Percentiles rank a stretch among this genome's conserved stretches.
Conservation (phyloP, 2,797 vertebrate species). For the Galagoides demidoff region DNA sequence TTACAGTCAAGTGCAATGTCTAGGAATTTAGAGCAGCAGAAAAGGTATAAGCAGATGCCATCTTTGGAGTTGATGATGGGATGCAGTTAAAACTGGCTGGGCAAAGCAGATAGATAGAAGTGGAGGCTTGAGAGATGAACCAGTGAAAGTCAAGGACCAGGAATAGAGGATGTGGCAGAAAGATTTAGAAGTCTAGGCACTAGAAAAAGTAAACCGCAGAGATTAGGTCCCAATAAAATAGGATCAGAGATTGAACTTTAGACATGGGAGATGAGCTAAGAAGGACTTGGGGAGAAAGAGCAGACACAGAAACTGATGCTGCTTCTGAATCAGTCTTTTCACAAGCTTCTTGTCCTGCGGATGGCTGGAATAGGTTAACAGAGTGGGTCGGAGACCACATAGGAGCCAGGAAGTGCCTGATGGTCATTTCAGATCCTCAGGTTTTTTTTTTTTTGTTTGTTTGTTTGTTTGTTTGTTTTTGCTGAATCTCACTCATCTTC, state of each 20-base stretch:
- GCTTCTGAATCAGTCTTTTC: not conserved
- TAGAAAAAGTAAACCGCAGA: not conserved
- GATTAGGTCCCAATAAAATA: not conserved
- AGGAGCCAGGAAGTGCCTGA: not conserved
- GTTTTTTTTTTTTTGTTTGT: not conserved
- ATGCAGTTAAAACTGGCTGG: not conserved
- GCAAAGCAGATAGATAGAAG: not conserved
- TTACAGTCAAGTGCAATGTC: not conserved
- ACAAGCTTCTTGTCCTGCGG: not conserved
- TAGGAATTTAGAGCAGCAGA: not conserved
- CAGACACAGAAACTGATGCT: not conserved
- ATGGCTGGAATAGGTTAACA: too few relatives aligned
- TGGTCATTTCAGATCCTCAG: not conserved
- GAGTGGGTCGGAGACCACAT: not conserved
- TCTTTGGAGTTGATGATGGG: not conserved
- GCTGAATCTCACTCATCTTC: not conserved
- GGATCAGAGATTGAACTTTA: not conserved
- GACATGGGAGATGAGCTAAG: not conserved
- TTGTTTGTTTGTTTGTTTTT: too few relatives aligned
- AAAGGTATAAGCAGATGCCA: not conserved
- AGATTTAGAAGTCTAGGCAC: accelerated
- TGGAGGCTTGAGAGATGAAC: not conserved
- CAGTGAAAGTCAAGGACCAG: not conserved
- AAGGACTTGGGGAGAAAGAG: not conserved
- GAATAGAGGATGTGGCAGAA: not conserved